Base-by-base conservation (phyloP, 1,140 invertebrate genomes). In the Drosophila prosaltans region DNA sequence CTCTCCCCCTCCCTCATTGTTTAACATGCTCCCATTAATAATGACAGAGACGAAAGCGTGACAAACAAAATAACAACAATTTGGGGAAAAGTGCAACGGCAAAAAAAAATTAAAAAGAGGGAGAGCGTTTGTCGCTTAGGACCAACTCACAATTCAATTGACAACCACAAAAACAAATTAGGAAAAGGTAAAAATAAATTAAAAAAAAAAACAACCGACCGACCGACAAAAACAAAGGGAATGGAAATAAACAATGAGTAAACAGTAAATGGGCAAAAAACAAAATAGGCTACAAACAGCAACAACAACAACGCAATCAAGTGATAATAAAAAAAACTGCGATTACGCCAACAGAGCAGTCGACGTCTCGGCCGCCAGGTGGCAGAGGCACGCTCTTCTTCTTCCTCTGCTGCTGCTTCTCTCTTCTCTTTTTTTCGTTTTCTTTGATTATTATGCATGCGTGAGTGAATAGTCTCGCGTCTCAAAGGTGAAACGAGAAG, bases 291-390 rank as follows among this genome's bases (percentile, higher is more conserved):
- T 63, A 58, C 65, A 65, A 51, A 32, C 61, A 63, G 61, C 59
- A 59, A 67, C 69, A 80, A 39, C 55, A 58, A 59, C 57, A 74
- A 67, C 80, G 78, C 84, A 89, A 88, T 89, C 84, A 88, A 88
- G 84, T 84, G 84, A 88, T 88, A 88, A 89, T 88, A 88, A 84
- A 88, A 88, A 86, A 86, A 84, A 74, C 80, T 71, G 54, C 84
- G 83, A 88, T 88, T 88, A 89, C 84, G 81, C 70, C 39, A 74
- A 65, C 80, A 60, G 73, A 57, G 60, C 70, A 51, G 69, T 41
- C 64, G 62, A 41, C 54, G 64, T 61, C 41, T 36, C 45, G 41
- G 74, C 39, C 69, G 43, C 43, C 43, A 45, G 58, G 57, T 48
- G 43, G 65, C 59, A 57, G 21, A 62, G 57, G 55, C 32, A 70